Conservation (phyloP, 53 echinoderm and acorn worm genomes). For the Luidia sarsii region DNA sequence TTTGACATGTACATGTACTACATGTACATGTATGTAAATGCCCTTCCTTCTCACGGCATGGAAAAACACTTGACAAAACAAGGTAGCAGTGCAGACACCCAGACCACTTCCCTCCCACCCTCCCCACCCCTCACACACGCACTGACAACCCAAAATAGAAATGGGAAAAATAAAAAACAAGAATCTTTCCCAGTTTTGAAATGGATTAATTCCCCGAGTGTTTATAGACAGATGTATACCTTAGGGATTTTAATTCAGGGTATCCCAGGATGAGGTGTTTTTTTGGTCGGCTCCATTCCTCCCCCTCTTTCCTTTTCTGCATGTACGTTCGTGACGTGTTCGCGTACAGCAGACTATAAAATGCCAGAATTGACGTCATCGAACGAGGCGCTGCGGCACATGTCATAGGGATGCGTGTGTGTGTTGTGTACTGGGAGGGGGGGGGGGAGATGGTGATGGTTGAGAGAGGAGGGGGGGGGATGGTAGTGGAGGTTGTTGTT, state of each 20-base stretch:
- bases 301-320: neutral
- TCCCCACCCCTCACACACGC: too few species aligned
- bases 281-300: too few species aligned
- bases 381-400: neutral
- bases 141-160: neutral
- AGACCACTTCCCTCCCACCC: too few species aligned
- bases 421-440: neutral
- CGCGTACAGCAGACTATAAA: conserved; percentile 1
- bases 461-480: neutral
- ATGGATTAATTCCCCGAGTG: neutral
- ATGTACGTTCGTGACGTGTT: neutral
- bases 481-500: neutral
- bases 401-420: too few species aligned
- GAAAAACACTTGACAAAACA: too few species aligned
- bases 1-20: too few species aligned
- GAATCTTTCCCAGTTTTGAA: neutral
- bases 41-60: too few species aligned
- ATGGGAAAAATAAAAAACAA: neutral
- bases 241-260: too few species aligned
- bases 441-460: neutral
- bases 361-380: conserved; percentile 49
- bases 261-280: too few species aligned
- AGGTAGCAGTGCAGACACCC: too few species aligned
- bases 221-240: too few species aligned
- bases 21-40: too few species aligned